Conservation (phyloP, 2,113 vertebrate genomes). For the Toxotes jaculatrix region DNA sequence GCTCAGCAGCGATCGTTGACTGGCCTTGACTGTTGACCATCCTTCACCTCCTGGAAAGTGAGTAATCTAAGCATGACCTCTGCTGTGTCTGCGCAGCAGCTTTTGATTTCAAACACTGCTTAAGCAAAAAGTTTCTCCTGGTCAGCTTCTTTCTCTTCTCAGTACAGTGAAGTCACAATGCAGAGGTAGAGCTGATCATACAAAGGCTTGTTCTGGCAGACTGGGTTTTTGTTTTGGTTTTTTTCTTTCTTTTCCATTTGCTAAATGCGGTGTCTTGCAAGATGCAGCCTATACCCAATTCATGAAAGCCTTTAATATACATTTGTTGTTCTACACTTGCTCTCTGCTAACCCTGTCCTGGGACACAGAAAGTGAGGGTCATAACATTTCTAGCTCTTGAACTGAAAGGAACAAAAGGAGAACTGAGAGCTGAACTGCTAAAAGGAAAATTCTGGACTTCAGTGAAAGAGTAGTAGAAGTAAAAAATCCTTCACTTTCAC, state of each 20-base stretch:
- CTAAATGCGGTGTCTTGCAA: conserved; percentile 10
- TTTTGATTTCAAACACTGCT: not conserved
- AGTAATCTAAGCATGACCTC: not conserved
- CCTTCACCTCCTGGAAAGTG: not conserved
- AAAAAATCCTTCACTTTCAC: not conserved
- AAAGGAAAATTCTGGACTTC: not conserved
- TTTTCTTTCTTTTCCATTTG: not conserved
- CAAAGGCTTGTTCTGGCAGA: not conserved
- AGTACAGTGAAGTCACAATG: not conserved
- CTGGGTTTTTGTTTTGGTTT: not conserved
- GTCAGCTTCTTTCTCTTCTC: not conserved
- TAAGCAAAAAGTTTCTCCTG: not conserved
- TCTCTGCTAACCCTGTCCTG: not conserved
- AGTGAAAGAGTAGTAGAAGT: not conserved
- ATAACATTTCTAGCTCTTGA: not conserved
- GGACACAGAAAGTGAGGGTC: conserved; percentile 13
- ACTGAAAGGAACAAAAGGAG: not conserved
- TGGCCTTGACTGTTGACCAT: not conserved
- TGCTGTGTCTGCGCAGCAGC: not conserved
- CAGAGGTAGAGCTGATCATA: not conserved
- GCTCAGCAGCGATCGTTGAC: conserved; percentile 3
- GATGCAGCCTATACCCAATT: not conserved
- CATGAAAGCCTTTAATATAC: conserved; percentile 37
- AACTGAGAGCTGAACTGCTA: not conserved
- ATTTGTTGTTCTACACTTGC: conserved; percentile 21